Evolutionary conservation across 1,140 invertebrate genomes (phyloP), one percentile per base, ranked within the genome.

Genomic region (Drosophila sproati): DNA sequence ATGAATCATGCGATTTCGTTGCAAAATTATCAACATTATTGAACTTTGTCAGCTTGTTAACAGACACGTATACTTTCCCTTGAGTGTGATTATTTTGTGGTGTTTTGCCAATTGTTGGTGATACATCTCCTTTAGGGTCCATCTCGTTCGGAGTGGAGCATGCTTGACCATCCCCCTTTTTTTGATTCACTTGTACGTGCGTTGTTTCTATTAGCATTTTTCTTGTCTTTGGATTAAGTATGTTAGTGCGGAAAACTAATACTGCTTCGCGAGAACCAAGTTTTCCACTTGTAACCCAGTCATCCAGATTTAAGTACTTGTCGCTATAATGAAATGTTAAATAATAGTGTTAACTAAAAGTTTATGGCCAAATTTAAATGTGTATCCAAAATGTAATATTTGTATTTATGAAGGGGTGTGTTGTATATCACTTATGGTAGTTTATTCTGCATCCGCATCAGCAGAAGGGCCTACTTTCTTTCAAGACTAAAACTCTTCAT

Each of bases 231-330:
- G 87, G 80, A 70, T 90, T 92, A 63, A 92, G 75, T 43, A 89
- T 85, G 51, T 77, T 88, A 28, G 91, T 91, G 10, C 86, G 80
- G 60, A 92, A 92, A 4, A 92, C 81, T 12, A 92, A 75, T 41
- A 92, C 92, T 10, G 89, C 89, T 55, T 92, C 91, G 5, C 86
- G 85, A 1, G 91, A 91, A 4, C 91, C 91, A 51, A 92, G 32
- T 61, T 78, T 80, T 56, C 92, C 92, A 85, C 91, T 92, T 4
- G 91, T 89, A 61, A 92, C 82, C 92, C 92, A 92, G 69, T 90
- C 74, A 68, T 81, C 66, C n/a, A 89, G 69, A 45, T 60, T 77
- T 60, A 48, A 48, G 37, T 55, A 54, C 4, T 83, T 61, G 47
- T 66, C 32, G 64, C 64, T 62, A 55, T 10, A 76, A 79, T 28